A percentile compares a stretch with the other conserved stretches of the same genome.
phyloP scores from a whole-genome alignment of 1,140 invertebrate species.

The Leptoteleia sp. region DNA sequence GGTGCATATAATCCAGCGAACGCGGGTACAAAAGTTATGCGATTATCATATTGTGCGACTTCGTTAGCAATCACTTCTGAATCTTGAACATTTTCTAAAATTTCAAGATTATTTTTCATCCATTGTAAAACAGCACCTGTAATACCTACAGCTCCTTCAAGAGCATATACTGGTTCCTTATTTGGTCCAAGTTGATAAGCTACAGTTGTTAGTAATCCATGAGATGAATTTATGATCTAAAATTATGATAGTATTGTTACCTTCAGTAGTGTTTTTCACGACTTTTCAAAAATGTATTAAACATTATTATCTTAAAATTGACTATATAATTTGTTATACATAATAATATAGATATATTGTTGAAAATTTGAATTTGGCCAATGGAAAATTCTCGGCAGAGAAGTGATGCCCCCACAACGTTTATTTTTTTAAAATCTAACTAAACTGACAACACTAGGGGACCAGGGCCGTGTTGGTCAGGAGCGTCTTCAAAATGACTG shows the following conservation, averaged over 20 bases:
- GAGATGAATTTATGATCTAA: conserved; percentile 89
- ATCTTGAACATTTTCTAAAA: conserved; percentile 88
- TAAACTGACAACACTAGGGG: no score
- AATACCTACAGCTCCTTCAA: conserved; percentile 93
- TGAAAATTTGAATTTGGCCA: no score
- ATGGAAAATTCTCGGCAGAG: no score
- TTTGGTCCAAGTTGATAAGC: conserved; percentile 94
- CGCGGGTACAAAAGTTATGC: conserved; percentile 97
- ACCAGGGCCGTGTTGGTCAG: no score
- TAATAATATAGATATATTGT: no score
- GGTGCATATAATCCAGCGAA: conserved; percentile 98
- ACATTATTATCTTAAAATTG: background rate
- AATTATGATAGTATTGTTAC: conserved; percentile 47
- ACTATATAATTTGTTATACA: no score
- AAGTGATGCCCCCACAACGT: no score
- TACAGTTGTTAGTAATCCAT: conserved; percentile 96
- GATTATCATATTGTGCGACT: conserved; percentile 89
- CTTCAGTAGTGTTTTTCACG: background rate
- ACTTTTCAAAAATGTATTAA: background rate
- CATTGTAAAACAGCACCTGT: conserved; percentile 91
- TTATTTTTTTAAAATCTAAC: no score
- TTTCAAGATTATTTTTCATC: conserved; percentile 92
- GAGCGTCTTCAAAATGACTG: no score
- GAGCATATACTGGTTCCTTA: conserved; percentile 90
- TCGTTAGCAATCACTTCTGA: conserved; percentile 88